Conservation (phyloP, 2,113 vertebrate genomes). For the Tiliqua scincoides region DNA sequence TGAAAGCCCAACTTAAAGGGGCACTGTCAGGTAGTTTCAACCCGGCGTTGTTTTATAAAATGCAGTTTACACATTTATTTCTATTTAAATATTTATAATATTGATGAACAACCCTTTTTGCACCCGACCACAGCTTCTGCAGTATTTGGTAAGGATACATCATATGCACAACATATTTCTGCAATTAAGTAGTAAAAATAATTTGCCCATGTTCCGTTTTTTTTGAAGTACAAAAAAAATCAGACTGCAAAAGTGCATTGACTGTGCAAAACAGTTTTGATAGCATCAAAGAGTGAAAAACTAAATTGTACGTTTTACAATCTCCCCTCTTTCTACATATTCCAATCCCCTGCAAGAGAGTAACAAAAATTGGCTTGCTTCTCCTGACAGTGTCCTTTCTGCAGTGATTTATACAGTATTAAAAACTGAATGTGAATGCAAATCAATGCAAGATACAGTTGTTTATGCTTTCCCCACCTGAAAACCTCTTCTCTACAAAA, state of each 20-base stretch:
- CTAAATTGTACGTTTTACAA: constrained; percentile 23
- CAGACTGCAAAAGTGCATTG: constrained; percentile 29
- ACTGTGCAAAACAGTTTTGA: constrained; percentile 15
- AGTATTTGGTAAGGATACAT: constrained; percentile 34
- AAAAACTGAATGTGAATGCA: constrained; percentile 1
- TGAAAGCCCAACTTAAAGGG: neutral
- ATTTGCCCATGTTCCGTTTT: neutral
- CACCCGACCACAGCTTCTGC: constrained; percentile 3
- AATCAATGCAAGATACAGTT: constrained; percentile 41
- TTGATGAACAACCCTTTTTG: constrained; percentile 27
- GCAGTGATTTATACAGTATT: neutral
- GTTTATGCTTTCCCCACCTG: constrained; percentile 27
- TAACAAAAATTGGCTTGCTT: neutral
- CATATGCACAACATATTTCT: constrained; percentile 25
- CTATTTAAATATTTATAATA: constrained; percentile 9
- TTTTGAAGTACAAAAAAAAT: neutral
- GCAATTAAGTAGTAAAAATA: constrained; percentile 41
- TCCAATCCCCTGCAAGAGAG: neutral
- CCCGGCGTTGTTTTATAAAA: neutral
- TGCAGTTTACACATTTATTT: neutral
- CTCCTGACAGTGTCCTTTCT: constrained; percentile 21
- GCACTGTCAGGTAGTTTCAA: neutral
- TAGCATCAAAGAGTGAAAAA: constrained; percentile 13
- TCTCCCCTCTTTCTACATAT: neutral
- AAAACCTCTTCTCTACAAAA: constrained; percentile 11